Base-by-base conservation (phyloP, 2,888 invertebrate genomes). In the Lasioglossum zephyrum region DNA sequence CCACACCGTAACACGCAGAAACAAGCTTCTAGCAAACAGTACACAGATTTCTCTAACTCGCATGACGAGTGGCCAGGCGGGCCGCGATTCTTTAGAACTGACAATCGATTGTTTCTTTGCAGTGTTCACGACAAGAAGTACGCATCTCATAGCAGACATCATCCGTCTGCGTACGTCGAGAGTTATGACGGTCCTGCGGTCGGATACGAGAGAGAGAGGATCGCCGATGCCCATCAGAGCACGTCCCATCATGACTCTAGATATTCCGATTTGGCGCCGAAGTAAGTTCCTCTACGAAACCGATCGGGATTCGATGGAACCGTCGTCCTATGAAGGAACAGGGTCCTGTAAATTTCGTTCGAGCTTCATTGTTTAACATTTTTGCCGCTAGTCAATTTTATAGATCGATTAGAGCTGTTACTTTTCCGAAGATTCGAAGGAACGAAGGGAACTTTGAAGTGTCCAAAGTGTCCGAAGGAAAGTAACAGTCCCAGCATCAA, bases 221-320 rank as follows among this genome's bases (percentile, higher is more conserved):
- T 93, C 89, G 92, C 93, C 76, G 95, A 94, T 86, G 93, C 93
- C 77, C 95, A 94, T 92, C 94, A 95, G 93, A 93, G 95, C 93
- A 94, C 95, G 93, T 96, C 96, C 94, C 95, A 96, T 89, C 95
- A 95, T 78, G 97, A 97, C 95, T 97, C 97, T 93, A 97, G 98
- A 95, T 98, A 98, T 96, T 97, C 97, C 95, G 98, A 98, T 95
- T 97, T 97, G 97, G 98, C 98, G 94, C 98, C 98, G 95, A 98
- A 98, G 98, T 98, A 96, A 97, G 97, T 97, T 70, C 26, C 8
- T 39, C 26, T n/a, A 93, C 73, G 63, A n/a, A 73, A 11, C 44
- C 75, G 49, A 26, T 74, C 49, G 0, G 6, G 13, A 77, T 75
- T 66, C 22, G 53, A n/a, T 13, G 39, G n/a, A n/a, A 39, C 22